Base-by-base conservation (phyloP, 2,797 vertebrate species). In the Paramormyrops hopkinsi region DNA sequence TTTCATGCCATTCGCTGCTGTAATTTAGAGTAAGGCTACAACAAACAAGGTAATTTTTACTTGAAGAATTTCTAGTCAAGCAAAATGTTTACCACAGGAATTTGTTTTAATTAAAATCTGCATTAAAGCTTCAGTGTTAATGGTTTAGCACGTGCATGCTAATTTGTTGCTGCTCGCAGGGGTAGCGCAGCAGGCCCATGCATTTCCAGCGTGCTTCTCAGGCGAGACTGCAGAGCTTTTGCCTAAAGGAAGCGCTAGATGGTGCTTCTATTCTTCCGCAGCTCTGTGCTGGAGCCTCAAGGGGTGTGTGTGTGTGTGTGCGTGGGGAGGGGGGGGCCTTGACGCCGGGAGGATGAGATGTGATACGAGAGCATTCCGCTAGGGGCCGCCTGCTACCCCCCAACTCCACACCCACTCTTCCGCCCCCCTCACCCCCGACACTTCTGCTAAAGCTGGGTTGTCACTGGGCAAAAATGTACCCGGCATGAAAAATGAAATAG, bases 211-310 rank as follows among this genome's bases (percentile, higher is more conserved):
- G 0, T 44, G 69, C 22, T 59, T 41, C 51, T 84, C 7, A 11
- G 9, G 3, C 11, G 48, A 12, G 9, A 9, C 65, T 90, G 53
- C 87, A 92, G 90, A 95, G 96, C 94, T 94, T 96, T 97, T 97
- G 96, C 97, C 93, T 92, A 91, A 92, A 92, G 94, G 96, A 96
- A 97, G 96, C 97, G 97, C 97, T 98, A 98, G 97, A 97, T 98
- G 97, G 97, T 97, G 97, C 97, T 96, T 97, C 96, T 95, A 97
- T 97, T 95, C 97, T 97, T 97, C 92, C 90, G 92, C 92, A 93
- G 92, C 89, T 92, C 91, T 92, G 92, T 91, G 92, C 86, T 84
- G 37, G 56, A 93, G 93, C 94, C 92, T 93, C 92, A 85, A 89
- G 94, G 92, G 93, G 94, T 29, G 22, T 25, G 59, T 65, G 59